Evolutionary conservation across 2,797 vertebrate species (phyloP).

Genomic region (Rhinoraja longicauda): DNA sequence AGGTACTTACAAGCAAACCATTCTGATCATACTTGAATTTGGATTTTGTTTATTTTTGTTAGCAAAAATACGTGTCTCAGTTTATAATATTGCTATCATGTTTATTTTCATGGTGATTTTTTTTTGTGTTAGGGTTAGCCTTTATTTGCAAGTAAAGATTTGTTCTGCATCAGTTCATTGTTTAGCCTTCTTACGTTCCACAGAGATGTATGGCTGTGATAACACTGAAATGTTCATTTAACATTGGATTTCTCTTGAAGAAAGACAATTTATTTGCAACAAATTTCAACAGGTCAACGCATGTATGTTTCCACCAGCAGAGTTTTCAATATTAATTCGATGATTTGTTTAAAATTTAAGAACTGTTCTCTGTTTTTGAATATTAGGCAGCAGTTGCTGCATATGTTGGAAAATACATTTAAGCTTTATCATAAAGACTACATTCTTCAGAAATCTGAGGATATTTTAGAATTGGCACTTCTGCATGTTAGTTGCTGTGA

Average conservation of each 20-base stretch:
- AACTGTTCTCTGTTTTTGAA: not conserved
- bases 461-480: not conserved
- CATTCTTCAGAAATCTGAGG: not conserved
- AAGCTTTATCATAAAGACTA: not conserved
- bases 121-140: too few species aligned
- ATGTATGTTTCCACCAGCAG: not conserved
- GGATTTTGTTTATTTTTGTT: not conserved
- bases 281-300: not conserved
- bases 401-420: not conserved
- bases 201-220: too few species aligned
- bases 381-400: not conserved
- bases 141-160: too few species aligned
- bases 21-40: slow-evolving; percentile 45
- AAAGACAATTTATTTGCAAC: not conserved
- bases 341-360: not conserved
- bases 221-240: not conserved
- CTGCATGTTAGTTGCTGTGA: not conserved
- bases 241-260: not conserved
- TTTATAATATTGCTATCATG: not conserved
- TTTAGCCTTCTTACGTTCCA: not conserved
- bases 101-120: not conserved
- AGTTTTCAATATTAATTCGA: not conserved
- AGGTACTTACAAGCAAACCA: slow-evolving; percentile 43
- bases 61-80: not conserved
- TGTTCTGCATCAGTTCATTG: not conserved